phyloP scores from a whole-genome alignment of 2,888 invertebrate genomes.

The Acanthosepion esculentum region DNA sequence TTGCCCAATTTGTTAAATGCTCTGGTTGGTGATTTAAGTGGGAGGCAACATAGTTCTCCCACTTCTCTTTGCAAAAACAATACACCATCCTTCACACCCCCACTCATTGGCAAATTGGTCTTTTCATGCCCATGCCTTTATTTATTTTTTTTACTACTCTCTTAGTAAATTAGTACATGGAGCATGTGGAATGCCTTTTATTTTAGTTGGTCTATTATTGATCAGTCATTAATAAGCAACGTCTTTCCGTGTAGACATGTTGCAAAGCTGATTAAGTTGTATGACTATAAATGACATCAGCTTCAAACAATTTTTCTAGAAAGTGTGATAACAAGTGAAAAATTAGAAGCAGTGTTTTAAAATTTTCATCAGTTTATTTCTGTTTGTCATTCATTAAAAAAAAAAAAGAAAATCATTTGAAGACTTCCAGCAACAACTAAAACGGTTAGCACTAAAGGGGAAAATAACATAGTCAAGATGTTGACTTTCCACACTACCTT shows the following conservation, averaged over 20 bases:
- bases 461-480: no score
- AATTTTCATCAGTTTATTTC: no score
- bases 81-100: no score
- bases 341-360: no score
- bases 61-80: not conserved
- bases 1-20: not conserved
- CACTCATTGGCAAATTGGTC: not conserved
- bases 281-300: not conserved
- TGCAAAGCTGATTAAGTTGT: not conserved
- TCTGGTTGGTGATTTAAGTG: not conserved
- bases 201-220: not conserved
- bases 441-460: no score
- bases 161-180: not conserved
- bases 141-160: not conserved
- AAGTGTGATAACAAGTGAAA: no score
- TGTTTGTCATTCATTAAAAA: no score
- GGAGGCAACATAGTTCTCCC: not conserved
- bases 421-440: no score
- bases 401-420: no score
- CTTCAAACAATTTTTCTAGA: not conserved
- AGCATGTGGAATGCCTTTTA: not conserved
- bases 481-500: no score
- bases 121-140: not conserved
- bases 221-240: not conserved
- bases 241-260: not conserved